Base-by-base conservation (phyloP, 2,113 vertebrate species). In the Crotalus helleri region DNA sequence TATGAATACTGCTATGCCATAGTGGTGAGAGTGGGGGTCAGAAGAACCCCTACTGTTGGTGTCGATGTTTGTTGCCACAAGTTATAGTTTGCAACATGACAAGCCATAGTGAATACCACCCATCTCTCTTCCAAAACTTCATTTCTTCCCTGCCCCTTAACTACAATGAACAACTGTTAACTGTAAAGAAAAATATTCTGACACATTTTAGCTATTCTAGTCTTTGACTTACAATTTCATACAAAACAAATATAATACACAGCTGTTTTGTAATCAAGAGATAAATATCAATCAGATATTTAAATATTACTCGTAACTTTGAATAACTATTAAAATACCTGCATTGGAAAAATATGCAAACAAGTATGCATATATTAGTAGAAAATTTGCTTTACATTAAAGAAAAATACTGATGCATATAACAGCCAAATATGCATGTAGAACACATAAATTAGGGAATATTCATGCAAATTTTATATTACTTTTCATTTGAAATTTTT, bases 231-330 rank as follows among this genome's bases (percentile, higher is more conserved):
- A 58, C 39, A 88, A 64, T 39, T 23, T 33, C 86, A 90, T 93
- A 90, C 33, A 92, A 91, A 53, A 90, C n/a, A 87, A 21, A 17
- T 0, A 0, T 0, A 17, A 91, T 17, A 58, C 23, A 29, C 17
- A 0, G 0, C 44, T 86, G 15, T 91, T 85, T 89, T 0, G 91
- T 91, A 5, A 12, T 0, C 0, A 59, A 59, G 1, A 11, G 0
- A 0, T 3, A 3, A n/a, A n/a, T n/a, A n/a, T n/a, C n/a, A n/a
- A n/a, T n/a, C 44, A 21, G 53, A 29, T 88, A 81, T 74, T 74
- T 74, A 74, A 74, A 33, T 74, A 74, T 33, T 69, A 69, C 15
- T 74, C 5, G 33, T 33, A 33, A 74, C 13, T 74, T 74, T 33
- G 15, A 81, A 81, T 19, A 81, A 81, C n/a, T 81, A 19, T 81